A percentile compares a stretch with the other conserved stretches of the same genome.
Evolutionary conservation across 2,797 vertebrate species (phyloP).

Genomic region (Typhlichthys subterraneus): DNA sequence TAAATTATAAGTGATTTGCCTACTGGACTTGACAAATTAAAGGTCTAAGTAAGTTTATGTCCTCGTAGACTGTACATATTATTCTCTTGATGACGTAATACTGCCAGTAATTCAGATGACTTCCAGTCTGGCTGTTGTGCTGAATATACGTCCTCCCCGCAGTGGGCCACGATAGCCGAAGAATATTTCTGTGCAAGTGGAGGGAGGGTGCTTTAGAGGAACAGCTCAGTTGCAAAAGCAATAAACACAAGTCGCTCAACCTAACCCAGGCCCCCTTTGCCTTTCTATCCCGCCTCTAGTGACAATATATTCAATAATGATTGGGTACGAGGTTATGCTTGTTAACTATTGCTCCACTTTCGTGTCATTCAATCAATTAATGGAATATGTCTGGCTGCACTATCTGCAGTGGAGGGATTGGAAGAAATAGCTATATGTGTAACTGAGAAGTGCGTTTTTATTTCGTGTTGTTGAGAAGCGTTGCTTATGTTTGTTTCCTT

Average conservation of each 20-base stretch:
- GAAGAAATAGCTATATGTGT: neutral
- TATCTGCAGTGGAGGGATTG: slow-evolving; percentile 45
- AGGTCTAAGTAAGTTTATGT: too few species aligned
- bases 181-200: rapidly evolving
- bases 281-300: slow-evolving; percentile 44
- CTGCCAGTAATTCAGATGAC: slow-evolving; percentile 88
- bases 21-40: too few species aligned
- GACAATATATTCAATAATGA: neutral
- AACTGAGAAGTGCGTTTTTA: slow-evolving; percentile 25
- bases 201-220: slow-evolving; percentile 39
- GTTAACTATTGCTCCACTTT: slow-evolving; percentile 23
- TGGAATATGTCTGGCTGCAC: slow-evolving; percentile 47
- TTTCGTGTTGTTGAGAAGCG: slow-evolving; percentile 18
- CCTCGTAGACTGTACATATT: slow-evolving; percentile 38
- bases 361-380: slow-evolving; percentile 49
- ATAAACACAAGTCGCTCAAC: slow-evolving; percentile 63
- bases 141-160: slow-evolving; percentile 45
- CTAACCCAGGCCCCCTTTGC: neutral
- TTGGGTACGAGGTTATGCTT: slow-evolving; percentile 34
- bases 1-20: too few species aligned
- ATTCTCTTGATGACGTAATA: slow-evolving; percentile 76
- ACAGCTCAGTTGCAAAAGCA: slow-evolving; percentile 63
- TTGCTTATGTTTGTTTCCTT: neutral
- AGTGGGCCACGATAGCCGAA: rapidly evolving
- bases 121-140: slow-evolving; percentile 77